A percentile compares a stretch with the other conserved stretches of the same genome.
Conservation (phyloP, 2,113 vertebrate species). For the Theropithecus gelada region DNA sequence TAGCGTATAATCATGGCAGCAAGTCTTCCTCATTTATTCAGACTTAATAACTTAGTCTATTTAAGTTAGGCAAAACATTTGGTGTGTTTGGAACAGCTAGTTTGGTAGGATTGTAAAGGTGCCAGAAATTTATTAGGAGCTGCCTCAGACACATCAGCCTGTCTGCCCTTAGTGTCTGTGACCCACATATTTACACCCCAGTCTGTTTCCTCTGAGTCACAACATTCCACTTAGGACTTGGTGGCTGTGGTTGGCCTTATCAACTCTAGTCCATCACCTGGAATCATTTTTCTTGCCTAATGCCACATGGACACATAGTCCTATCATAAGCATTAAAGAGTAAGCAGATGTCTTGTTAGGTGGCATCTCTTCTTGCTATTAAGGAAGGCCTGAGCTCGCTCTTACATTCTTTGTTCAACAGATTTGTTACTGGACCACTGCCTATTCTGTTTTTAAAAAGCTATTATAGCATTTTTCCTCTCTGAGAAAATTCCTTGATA, state of each 20-base stretch:
- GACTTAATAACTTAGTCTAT: background rate
- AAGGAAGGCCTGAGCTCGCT: background rate
- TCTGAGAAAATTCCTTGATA: conserved; percentile 37
- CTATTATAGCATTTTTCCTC: conserved; percentile 29
- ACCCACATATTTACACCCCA: background rate
- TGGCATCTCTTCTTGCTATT: background rate
- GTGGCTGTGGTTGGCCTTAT: background rate
- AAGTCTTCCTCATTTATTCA: background rate
- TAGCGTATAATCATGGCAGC: conserved; percentile 17
- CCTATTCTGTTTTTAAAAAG: background rate
- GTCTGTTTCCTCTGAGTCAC: background rate
- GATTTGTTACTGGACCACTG: conserved; percentile 13
- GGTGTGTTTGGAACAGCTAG: conserved; percentile 24
- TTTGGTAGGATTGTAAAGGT: conserved; percentile 21
- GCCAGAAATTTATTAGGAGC: background rate
- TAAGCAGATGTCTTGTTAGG: background rate
- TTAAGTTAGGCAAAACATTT: background rate
- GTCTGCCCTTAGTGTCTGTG: background rate
- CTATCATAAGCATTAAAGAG: background rate
- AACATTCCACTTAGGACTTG: background rate
- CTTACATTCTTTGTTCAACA: background rate
- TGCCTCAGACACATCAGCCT: background rate
- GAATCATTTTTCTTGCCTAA: conserved; percentile 20
- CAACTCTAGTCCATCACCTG: background rate
- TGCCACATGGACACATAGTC: background rate